Conservation (phyloP, 2,888 invertebrate genomes). For the Monoplex corrugatus region DNA sequence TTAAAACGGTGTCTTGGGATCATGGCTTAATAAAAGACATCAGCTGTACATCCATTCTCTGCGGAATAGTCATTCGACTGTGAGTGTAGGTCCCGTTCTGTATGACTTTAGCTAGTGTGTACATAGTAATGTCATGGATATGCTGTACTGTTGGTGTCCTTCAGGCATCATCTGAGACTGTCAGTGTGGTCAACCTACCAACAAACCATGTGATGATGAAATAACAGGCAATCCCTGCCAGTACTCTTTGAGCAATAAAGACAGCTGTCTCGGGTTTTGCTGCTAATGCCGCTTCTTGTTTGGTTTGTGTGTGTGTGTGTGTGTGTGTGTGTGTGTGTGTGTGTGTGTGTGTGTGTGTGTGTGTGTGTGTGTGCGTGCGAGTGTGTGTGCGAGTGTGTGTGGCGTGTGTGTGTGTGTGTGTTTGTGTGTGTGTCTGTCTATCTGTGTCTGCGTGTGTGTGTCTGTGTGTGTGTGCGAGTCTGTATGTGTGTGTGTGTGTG, state of each 20-base stretch:
- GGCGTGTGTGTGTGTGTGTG: background rate
- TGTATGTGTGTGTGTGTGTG: background rate
- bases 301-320: background rate
- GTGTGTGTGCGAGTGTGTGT: background rate
- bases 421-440: conserved; percentile 6
- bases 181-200: background rate
- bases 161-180: conserved; percentile 4
- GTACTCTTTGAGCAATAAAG: conserved; percentile 35
- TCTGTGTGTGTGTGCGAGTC: background rate
- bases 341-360: background rate
- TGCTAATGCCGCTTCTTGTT: background rate
- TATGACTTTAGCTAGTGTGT: background rate
- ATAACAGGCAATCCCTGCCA: background rate
- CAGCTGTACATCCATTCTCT: too few species aligned
- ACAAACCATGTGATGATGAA: background rate
- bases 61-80: too few species aligned
- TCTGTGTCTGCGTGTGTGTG: background rate
- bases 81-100: too few species aligned
- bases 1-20: too few species aligned
- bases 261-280: background rate
- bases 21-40: too few species aligned
- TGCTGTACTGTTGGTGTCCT: background rate
- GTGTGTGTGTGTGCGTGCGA: conserved; percentile 9
- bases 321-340: conserved; percentile 36
- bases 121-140: conserved; percentile 11